Evolutionary conservation across 2,113 vertebrate genomes (phyloP).

Genomic region (Azemiops feae): DNA sequence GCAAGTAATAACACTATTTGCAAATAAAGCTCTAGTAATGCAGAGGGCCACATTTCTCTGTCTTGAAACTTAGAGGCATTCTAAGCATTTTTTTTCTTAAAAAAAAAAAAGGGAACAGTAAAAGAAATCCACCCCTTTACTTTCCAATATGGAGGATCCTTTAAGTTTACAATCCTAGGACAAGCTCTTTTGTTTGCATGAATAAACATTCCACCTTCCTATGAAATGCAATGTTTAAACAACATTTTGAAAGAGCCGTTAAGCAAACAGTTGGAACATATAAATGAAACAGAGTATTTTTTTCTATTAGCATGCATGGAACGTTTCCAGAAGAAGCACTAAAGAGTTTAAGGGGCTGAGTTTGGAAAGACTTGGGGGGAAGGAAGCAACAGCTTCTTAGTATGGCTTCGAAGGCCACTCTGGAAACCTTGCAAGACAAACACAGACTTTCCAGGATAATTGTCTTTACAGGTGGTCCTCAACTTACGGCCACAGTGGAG

Average conservation of each 20-base stretch:
- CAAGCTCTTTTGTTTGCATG: neutral
- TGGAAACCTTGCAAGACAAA: neutral
- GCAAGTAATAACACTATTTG: slow-evolving; percentile 13
- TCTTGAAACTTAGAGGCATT: neutral
- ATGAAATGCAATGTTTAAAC: neutral
- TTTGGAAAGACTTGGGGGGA: too few species aligned
- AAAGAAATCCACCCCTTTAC: neutral
- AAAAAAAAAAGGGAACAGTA: neutral
- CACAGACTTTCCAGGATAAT: neutral
- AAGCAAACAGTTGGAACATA: neutral
- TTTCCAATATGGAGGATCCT: neutral
- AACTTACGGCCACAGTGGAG: too few species aligned
- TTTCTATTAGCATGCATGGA: neutral
- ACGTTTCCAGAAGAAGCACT: neutral
- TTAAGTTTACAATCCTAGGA: neutral
- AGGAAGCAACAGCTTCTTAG: neutral
- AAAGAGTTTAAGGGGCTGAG: neutral
- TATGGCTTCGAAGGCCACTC: neutral
- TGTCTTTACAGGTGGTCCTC: too few species aligned
- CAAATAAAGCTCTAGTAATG: neutral
- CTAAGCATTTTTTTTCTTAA: neutral
- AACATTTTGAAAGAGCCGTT: slow-evolving; percentile 3
- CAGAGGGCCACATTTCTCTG: neutral
- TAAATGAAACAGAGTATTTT: neutral
- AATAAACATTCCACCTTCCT: neutral